Evolutionary conservation across 64 coral and sea anemone genomes (phyloP).

Genomic region (Dendrophyllia cribrosa): DNA sequence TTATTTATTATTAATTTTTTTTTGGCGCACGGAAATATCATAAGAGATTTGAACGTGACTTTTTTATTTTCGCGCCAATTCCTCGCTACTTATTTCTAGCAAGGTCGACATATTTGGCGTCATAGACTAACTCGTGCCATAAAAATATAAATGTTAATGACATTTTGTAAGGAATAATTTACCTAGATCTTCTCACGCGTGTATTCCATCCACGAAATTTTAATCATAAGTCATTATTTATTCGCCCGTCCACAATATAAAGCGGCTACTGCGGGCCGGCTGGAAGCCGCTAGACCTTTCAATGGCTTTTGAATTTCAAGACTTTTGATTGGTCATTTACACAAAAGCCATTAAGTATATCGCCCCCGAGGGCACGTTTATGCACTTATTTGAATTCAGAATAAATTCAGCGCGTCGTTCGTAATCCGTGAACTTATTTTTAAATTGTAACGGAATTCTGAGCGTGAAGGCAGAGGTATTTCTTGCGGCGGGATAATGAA

Average conservation of each 20-base stretch:
- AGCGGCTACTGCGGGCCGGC: too few relatives aligned
- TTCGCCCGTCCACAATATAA: background rate
- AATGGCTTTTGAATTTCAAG: slow-evolving; percentile 26
- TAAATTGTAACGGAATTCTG: slow-evolving; percentile 45
- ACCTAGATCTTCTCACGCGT: background rate
- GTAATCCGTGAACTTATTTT: slow-evolving; percentile 13
- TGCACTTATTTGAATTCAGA: background rate
- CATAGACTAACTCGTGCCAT: background rate
- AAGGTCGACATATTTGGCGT: background rate
- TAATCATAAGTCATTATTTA: background rate
- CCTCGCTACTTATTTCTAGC: background rate
- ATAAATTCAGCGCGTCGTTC: slow-evolving; percentile 3
- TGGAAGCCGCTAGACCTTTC: background rate
- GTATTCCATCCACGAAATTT: background rate
- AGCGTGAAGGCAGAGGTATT: background rate
- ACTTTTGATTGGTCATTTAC: background rate
- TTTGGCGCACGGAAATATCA: too few relatives aligned
- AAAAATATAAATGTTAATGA: background rate
- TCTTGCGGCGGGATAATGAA: background rate
- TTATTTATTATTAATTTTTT: too few relatives aligned
- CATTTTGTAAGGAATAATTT: slow-evolving; percentile 8
- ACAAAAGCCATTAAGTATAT: background rate
- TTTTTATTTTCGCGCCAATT: slow-evolving; percentile 1
- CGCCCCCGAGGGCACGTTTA: background rate
- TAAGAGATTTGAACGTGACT: background rate